phyloP scores from a whole-genome alignment of 1,140 invertebrate genomes.

The Pseudomyrmex gracilis region DNA sequence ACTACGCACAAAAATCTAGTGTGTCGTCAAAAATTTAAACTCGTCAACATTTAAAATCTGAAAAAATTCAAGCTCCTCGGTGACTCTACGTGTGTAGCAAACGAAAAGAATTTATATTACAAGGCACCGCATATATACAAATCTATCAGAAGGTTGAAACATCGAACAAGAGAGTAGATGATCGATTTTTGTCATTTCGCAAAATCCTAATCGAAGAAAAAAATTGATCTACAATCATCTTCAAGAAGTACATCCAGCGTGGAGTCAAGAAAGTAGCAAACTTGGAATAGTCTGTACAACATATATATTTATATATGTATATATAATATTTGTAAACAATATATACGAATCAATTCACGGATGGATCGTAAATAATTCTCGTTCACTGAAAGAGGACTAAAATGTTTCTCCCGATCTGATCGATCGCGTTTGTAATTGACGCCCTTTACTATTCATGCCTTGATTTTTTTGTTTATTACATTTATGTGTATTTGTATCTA shows the following conservation, averaged over 20 bases:
- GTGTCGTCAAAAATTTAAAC: background rate
- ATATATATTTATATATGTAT: background rate
- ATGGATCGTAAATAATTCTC: slow-evolving; percentile 46
- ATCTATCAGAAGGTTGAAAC: background rate
- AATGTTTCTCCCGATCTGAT: slow-evolving; percentile 12
- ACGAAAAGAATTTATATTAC: background rate
- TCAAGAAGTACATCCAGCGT: background rate
- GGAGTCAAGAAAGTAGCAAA: slow-evolving; percentile 9
- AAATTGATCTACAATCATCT: slow-evolving; percentile 3
- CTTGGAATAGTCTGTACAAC: slow-evolving; percentile 30
- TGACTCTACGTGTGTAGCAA: background rate
- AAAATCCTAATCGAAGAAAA: background rate
- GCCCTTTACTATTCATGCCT: slow-evolving; percentile 41
- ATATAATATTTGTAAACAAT: slow-evolving; percentile 50
- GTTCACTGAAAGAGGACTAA: slow-evolving; percentile 32
- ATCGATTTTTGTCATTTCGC: too few relatives aligned
- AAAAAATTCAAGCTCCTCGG: slow-evolving; percentile 1
- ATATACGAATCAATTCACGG: slow-evolving; percentile 46
- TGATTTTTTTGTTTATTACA: slow-evolving; percentile 32
- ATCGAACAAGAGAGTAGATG: too few relatives aligned
- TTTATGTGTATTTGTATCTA: slow-evolving; percentile 22
- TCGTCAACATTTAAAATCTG: background rate
- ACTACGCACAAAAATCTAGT: background rate
- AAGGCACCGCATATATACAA: background rate
- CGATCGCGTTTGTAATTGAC: slow-evolving; percentile 55